A percentile compares a stretch with the other conserved stretches of the same genome.
These are phyloP conservation scores for Drosophila pseudoobscura DNA, from an alignment of 1,140 invertebrate genomes.

Conservation along the genomic window DNA sequence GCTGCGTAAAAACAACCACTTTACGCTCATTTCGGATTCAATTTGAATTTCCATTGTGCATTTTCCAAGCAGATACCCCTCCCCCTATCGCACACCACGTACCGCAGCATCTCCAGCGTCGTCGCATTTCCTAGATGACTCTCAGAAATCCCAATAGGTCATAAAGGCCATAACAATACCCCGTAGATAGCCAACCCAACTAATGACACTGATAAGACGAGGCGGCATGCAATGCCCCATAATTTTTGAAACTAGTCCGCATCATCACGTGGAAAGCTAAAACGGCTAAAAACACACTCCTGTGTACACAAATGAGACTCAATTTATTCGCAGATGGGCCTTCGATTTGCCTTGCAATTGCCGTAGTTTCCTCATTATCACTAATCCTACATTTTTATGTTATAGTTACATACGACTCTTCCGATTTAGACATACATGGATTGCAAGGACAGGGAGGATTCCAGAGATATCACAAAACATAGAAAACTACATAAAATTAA, in stretches of 20 bases:
- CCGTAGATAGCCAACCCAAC: background rate
- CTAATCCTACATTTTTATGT: conserved; percentile 39
- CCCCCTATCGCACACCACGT: background rate
- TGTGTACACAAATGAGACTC: conserved; percentile 35
- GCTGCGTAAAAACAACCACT: conserved; percentile 67
- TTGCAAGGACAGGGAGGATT: conserved; percentile 38
- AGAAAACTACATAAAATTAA: conserved; percentile 29
- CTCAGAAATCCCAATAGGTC: conserved; percentile 34
- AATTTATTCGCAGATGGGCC: conserved; percentile 24
- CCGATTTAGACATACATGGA: conserved; percentile 30
- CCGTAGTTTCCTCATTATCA: conserved; percentile 36
- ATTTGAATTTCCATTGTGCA: conserved; percentile 53
- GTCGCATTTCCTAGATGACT: conserved; percentile 10
- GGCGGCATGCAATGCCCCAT: background rate
- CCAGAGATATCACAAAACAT: conserved; percentile 58
- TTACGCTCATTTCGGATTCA: conserved; percentile 59
- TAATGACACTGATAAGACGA: conserved; percentile 6
- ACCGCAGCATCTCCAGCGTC: background rate
- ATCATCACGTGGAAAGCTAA: no score
- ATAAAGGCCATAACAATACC: conserved; percentile 27
- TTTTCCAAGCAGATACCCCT: conserved; percentile 47
- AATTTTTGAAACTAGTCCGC: no score
- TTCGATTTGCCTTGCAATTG: conserved; percentile 36
- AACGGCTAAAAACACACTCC: background rate
- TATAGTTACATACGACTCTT: conserved; percentile 36